phyloP scores from a whole-genome alignment of 1,140 invertebrate genomes.

The Trachelipus rathkii region DNA sequence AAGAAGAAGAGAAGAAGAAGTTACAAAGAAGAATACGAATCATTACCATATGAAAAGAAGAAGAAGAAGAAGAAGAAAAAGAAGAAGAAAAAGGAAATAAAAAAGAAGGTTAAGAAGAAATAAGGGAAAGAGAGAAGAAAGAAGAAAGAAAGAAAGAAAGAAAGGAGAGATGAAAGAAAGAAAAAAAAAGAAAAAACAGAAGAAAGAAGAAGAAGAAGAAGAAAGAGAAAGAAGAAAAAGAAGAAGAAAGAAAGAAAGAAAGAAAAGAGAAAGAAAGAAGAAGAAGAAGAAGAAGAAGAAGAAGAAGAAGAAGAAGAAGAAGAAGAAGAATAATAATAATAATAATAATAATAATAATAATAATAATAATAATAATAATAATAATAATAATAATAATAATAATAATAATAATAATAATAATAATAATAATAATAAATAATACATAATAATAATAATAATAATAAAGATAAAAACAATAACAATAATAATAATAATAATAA shows the following conservation, averaged over 20 bases:
- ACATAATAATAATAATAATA: too few species aligned
- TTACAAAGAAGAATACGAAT: too few species aligned
- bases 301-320: neutral
- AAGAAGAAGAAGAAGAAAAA: neutral
- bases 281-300: neutral
- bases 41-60: neutral
- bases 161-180: too few species aligned
- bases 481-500: too few species aligned
- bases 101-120: too few species aligned
- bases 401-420: neutral
- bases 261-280: neutral
- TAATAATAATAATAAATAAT: too few species aligned
- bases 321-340: too few species aligned
- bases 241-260: neutral
- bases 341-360: slow-evolving; percentile 6
- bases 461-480: too few species aligned
- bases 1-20: neutral
- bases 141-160: too few species aligned
- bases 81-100: too few species aligned
- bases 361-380: slow-evolving; percentile 11
- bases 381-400: slow-evolving; percentile 11
- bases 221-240: neutral
- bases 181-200: too few species aligned
- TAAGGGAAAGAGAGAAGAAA: too few species aligned
- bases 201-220: neutral